These are phyloP conservation scores for Dicyrtomina minuta DNA, from an alignment of 2,888 invertebrate genomes.

Conservation along the genomic window DNA sequence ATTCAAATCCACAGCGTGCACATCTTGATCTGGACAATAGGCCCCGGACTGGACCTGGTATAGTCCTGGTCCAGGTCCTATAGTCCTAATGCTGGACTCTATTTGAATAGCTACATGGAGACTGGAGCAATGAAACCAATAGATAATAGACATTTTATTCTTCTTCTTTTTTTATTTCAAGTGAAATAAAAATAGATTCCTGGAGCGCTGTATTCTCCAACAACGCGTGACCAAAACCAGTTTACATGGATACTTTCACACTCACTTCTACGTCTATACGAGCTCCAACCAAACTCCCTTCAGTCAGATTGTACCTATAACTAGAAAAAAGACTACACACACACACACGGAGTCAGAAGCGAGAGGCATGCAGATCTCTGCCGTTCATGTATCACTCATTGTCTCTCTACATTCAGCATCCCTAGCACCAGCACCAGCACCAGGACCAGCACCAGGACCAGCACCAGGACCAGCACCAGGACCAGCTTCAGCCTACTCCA, in stretches of 20 bases:
- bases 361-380: too few relatives aligned
- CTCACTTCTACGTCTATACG: conserved; percentile 10
- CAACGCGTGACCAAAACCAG: conserved; percentile 38
- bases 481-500: not conserved
- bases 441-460: too few relatives aligned
- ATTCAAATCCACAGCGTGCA: conserved; percentile 23
- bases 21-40: conserved; percentile 33
- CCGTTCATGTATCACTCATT: too few relatives aligned
- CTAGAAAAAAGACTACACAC: too few relatives aligned
- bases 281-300: not conserved
- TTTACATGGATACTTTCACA: conserved; percentile 35
- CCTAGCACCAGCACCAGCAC: too few relatives aligned
- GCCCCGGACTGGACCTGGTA: not conserved
- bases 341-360: too few relatives aligned
- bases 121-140: not conserved
- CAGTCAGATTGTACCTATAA: too few relatives aligned
- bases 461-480: too few relatives aligned
- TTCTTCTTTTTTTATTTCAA: too few relatives aligned
- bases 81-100: not conserved
- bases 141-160: not conserved
- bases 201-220: conserved; percentile 30
- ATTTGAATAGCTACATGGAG: not conserved
- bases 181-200: conserved; percentile 25
- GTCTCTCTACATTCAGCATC: too few relatives aligned
- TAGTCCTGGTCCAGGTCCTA: too few relatives aligned